phyloP scores from a whole-genome alignment of 2,113 vertebrate species.

The Tiliqua scincoides region DNA sequence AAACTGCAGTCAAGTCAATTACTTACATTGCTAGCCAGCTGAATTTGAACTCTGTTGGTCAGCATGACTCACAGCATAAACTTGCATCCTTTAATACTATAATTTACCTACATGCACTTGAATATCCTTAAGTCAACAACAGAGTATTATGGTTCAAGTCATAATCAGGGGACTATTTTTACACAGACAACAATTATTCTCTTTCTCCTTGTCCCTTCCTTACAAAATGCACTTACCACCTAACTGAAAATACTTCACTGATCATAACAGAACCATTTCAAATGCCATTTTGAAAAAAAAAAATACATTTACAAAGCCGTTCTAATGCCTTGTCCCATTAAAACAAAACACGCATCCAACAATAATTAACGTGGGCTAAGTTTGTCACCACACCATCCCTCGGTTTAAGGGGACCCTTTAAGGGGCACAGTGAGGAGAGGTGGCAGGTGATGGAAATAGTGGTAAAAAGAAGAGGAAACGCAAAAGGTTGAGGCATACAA shows the following conservation, averaged over 20 bases:
- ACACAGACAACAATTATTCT: constrained; percentile 5
- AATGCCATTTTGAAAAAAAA: neutral
- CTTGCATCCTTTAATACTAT: constrained; percentile 5
- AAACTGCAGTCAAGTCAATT: neutral
- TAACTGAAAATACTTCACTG: neutral
- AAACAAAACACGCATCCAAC: neutral
- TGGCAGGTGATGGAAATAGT: too few species aligned
- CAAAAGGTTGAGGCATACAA: too few species aligned
- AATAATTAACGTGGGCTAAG: neutral
- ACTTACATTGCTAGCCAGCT: constrained; percentile 4
- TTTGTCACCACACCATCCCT: neutral
- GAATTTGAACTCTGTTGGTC: neutral
- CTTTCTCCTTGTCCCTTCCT: neutral
- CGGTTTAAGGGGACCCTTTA: too few species aligned
- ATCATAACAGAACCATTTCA: neutral
- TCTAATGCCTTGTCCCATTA: neutral
- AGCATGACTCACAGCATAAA: constrained; percentile 13
- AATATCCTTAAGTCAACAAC: constrained; percentile 3
- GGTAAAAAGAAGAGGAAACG: too few species aligned
- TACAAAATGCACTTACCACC: neutral
- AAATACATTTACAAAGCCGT: neutral
- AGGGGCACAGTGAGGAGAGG: too few species aligned
- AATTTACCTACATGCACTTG: constrained; percentile 14
- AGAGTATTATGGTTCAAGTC: constrained; percentile 12
- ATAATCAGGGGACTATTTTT: neutral